These are phyloP conservation scores for Cheilosia grossa DNA, from an alignment of 2,888 invertebrate genomes.

Conservation along the genomic window DNA sequence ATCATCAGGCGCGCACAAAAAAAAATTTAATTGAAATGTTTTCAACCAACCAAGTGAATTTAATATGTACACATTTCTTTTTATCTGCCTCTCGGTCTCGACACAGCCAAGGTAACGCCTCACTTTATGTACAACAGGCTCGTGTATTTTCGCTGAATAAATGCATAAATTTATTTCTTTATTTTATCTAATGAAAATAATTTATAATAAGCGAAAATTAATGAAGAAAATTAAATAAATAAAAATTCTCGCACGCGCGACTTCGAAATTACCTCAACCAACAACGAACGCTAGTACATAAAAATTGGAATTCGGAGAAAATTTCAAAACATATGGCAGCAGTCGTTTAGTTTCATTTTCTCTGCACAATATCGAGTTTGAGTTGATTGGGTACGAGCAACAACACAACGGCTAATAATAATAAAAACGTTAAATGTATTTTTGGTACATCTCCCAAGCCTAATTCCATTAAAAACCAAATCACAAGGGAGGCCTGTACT, in stretches of 20 bases:
- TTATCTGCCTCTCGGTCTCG: background rate
- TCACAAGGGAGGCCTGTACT: conserved; percentile 1
- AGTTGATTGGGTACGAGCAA: background rate
- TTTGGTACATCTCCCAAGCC: background rate
- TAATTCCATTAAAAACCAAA: background rate
- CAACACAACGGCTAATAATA: conserved; percentile 12
- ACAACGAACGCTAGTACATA: background rate
- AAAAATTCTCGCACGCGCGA: conserved; percentile 47
- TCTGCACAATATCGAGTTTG: conserved; percentile 25
- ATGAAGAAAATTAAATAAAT: conserved; percentile 13
- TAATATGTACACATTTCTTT: conserved; percentile 1
- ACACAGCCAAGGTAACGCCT: background rate
- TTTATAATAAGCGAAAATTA: conserved; percentile 32
- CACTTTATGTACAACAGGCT: background rate
- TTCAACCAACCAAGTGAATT: conserved; percentile 22
- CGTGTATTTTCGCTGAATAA: background rate
- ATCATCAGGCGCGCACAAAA: conserved; percentile 19
- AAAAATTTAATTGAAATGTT: conserved; percentile 45
- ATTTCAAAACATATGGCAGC: background rate
- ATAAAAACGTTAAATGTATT: conserved; percentile 4
- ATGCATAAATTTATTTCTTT: conserved; percentile 5
- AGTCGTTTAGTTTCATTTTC: conserved; percentile 15
- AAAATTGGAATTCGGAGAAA: background rate
- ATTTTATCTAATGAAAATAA: conserved; percentile 14
- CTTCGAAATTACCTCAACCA: conserved; percentile 1